phyloP scores from a whole-genome alignment of 2,113 vertebrate genomes.

The Motacilla tschutschensis region DNA sequence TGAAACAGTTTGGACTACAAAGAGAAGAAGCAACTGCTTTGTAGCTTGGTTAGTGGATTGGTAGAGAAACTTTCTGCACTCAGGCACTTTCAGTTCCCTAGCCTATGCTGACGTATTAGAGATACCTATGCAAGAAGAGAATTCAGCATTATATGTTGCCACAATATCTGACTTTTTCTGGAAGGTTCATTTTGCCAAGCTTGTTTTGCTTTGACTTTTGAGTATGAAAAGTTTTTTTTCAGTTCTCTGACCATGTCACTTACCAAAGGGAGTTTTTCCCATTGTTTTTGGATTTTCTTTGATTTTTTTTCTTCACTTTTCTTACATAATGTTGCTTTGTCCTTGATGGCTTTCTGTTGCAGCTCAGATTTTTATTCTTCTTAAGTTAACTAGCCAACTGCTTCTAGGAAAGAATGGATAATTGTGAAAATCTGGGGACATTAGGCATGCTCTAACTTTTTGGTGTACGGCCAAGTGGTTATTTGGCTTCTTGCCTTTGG shows the following conservation, averaged over 20 bases:
- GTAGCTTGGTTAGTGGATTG: neutral
- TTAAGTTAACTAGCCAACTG: neutral
- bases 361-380: neutral
- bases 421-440: conserved; percentile 5
- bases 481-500: conserved; percentile 13
- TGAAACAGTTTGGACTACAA: neutral
- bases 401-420: conserved; percentile 16
- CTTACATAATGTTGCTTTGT: neutral
- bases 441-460: neutral
- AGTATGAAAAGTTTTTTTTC: neutral
- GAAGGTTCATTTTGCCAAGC: neutral
- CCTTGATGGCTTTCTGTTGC: neutral
- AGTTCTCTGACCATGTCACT: neutral
- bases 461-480: neutral
- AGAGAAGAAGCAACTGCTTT: neutral
- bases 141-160: neutral
- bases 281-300: neutral
- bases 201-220: neutral
- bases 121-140: neutral
- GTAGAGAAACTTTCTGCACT: neutral
- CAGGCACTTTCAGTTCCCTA: neutral
- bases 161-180: neutral
- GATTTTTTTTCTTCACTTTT: conserved; percentile 12
- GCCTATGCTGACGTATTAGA: neutral
- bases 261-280: neutral